phyloP scores from a whole-genome alignment of 2,888 invertebrate genomes.

The Chrysolina americana region DNA sequence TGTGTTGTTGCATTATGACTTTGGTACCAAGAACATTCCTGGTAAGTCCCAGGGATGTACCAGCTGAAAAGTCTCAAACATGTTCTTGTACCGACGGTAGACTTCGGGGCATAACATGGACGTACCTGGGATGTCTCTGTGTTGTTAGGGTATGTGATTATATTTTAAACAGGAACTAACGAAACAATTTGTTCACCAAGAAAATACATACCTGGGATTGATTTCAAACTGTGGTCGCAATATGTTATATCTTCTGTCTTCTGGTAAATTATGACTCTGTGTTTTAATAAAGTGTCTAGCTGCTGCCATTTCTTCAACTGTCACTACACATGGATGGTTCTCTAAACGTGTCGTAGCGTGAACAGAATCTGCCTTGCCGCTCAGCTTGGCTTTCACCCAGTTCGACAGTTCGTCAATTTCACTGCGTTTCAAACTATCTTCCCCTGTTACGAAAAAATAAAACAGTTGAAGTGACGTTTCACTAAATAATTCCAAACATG shows the following conservation, averaged over 20 bases:
- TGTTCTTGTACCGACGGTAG: too few species aligned
- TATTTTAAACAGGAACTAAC: neutral
- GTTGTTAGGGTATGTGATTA: too few species aligned
- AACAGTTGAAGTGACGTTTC: neutral
- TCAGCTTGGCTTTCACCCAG: slow-evolving; percentile 84
- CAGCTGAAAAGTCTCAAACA: too few species aligned
- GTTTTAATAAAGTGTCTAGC: slow-evolving; percentile 95
- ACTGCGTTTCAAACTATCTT: slow-evolving; percentile 79
- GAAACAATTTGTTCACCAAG: slow-evolving; percentile 5
- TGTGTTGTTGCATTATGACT: too few species aligned
- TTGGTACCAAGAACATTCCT: too few species aligned
- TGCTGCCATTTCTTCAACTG: slow-evolving; percentile 97
- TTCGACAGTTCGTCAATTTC: slow-evolving; percentile 85
- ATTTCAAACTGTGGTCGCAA: slow-evolving; percentile 94
- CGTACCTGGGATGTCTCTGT: too few species aligned
- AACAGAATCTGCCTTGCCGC: slow-evolving; percentile 86
- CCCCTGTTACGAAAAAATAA: slow-evolving; percentile 67
- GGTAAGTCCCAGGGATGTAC: too few species aligned
- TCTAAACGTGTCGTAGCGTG: slow-evolving; percentile 89
- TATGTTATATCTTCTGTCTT: slow-evolving; percentile 88
- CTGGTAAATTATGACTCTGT: slow-evolving; percentile 84
- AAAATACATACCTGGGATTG: slow-evolving; percentile 83
- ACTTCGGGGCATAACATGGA: too few species aligned
- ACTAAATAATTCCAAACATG: neutral
- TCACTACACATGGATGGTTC: slow-evolving; percentile 93